These are phyloP conservation scores for Megalopta genalis DNA, from an alignment of 1,140 invertebrate genomes.

Conservation along the genomic window DNA sequence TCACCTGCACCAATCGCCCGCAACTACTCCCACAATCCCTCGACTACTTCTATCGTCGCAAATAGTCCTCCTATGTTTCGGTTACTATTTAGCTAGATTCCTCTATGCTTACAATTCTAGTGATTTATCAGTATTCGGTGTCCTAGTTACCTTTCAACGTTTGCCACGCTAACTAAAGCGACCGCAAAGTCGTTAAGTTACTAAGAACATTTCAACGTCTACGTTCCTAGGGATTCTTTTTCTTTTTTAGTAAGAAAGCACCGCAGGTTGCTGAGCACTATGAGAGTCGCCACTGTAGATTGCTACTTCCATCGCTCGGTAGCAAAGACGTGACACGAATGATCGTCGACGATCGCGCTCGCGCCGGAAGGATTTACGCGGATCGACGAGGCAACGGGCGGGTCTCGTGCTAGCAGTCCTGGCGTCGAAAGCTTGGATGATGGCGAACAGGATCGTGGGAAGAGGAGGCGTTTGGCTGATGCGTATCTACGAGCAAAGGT, in stretches of 20 bases:
- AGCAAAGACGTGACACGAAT: slow-evolving; percentile 34
- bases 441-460: background rate
- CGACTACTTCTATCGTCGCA: too few species aligned
- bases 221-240: too few species aligned
- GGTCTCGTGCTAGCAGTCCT: slow-evolving; percentile 4
- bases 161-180: too few species aligned
- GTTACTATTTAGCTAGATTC: background rate
- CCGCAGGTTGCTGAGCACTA: background rate
- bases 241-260: too few species aligned
- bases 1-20: too few species aligned
- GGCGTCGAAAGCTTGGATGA: background rate
- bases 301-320: background rate
- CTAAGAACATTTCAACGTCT: too few species aligned
- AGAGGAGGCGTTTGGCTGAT: background rate
- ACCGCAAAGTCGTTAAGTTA: too few species aligned
- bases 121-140: too few species aligned
- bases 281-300: background rate
- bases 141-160: too few species aligned
- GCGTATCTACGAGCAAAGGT: background rate
- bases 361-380: background rate
- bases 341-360: slow-evolving; percentile 19
- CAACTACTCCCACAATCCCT: too few species aligned
- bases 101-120: too few species aligned
- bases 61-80: too few species aligned
- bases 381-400: background rate